A percentile compares a stretch with the other conserved stretches of the same genome.
These are phyloP conservation scores for Chaenogobius annularis DNA, from an alignment of 2,113 vertebrate species.

Conservation along the genomic window DNA sequence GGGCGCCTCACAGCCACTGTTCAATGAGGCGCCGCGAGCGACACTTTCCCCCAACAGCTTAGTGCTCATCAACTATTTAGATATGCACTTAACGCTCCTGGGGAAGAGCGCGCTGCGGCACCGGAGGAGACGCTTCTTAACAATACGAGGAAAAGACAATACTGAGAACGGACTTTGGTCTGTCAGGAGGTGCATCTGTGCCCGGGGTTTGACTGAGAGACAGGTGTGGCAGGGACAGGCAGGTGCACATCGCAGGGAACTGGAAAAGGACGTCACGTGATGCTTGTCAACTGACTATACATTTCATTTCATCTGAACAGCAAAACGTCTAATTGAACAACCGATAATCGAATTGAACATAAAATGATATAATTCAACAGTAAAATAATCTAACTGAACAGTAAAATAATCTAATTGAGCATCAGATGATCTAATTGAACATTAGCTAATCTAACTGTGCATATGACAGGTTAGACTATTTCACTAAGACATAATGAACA, in stretches of 20 bases:
- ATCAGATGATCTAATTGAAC: no score
- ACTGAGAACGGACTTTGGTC: constrained; percentile 26
- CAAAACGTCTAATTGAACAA: no score
- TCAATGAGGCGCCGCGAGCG: constrained; percentile 65
- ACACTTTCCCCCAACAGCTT: constrained; percentile 70
- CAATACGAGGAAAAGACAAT: constrained; percentile 7
- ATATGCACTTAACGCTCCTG: constrained; percentile 71
- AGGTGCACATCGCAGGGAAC: not conserved
- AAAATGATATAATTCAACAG: no score
- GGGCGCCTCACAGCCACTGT: constrained; percentile 56
- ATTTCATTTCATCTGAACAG: not conserved
- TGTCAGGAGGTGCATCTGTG: constrained; percentile 5
- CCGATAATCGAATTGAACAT: no score
- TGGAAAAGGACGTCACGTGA: not conserved
- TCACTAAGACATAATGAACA: no score
- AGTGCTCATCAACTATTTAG: constrained; percentile 77
- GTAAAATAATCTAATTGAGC: no score
- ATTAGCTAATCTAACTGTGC: no score
- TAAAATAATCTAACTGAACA: no score
- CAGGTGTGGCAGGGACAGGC: constrained; percentile 18
- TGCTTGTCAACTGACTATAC: not conserved
- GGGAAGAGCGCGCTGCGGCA: constrained; percentile 50
- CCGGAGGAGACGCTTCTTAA: constrained; percentile 38
- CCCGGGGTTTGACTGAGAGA: not conserved
- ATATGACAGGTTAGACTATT: no score